A percentile compares a stretch with the other conserved stretches of the same genome.
Evolutionary conservation across 2,888 invertebrate genomes (phyloP).

Genomic region (Theodoxus fluviatilis): DNA sequence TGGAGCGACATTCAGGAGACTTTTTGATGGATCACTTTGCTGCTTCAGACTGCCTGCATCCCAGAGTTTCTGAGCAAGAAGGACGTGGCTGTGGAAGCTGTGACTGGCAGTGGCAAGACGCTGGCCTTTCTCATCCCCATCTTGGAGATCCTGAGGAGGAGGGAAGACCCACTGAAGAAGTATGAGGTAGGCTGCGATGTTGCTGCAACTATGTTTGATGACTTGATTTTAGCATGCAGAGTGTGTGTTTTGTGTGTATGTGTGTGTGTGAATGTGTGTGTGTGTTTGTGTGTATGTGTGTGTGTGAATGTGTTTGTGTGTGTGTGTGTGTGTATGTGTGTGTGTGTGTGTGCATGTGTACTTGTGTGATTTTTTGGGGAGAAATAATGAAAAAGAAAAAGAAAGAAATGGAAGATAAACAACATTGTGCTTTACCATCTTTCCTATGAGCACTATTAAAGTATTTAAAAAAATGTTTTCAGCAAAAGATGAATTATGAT

Average conservation of each 20-base stretch:
- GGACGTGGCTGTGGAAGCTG: conserved; percentile 97
- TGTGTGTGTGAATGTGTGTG: neutral
- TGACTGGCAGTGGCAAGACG: conserved; percentile 98
- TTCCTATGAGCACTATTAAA: no score
- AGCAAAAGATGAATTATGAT: no score
- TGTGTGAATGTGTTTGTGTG: neutral
- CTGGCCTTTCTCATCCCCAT: conserved; percentile 93
- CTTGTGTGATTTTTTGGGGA: no score
- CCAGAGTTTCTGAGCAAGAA: conserved; percentile 87
- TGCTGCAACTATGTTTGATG: neutral
- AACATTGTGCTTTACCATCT: no score
- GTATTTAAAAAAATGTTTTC: no score
- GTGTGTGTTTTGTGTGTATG: neutral
- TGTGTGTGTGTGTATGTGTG: no score
- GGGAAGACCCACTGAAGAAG: conserved; percentile 55
- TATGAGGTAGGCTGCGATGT: conserved; percentile 50
- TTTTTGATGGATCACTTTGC: neutral
- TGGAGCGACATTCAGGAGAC: neutral
- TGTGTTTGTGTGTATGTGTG: neutral
- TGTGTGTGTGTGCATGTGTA: no score
- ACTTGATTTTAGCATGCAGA: neutral
- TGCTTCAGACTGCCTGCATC: conserved; percentile 80
- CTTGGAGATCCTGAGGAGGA: conserved; percentile 77
- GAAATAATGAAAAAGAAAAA: no score
- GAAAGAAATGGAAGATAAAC: no score